Evolutionary conservation across 1,140 invertebrate species (phyloP), one percentile per base, ranked within the genome.

Genomic region (Leptopilina clavipes): DNA sequence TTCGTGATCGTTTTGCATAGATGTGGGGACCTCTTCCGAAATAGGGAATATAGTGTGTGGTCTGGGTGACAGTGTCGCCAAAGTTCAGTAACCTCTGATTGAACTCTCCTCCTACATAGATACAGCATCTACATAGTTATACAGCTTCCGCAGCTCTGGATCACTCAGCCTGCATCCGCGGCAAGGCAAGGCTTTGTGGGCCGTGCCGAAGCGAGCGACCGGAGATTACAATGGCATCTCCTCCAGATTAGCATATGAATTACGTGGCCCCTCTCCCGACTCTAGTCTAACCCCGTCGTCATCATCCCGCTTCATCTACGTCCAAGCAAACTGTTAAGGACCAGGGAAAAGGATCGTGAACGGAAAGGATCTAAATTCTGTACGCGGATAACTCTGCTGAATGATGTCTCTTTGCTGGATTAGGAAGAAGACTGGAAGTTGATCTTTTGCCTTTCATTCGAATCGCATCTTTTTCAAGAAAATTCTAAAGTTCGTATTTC

Each of bases 141-240:
- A 86, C 71, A 79, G 76, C 14, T 75, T 73, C 44, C 82, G 79
- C 43, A 71, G 83, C 84, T 85, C 81, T 77, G 84, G 87, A 88
- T 88, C 86, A 86, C 82, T 89, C 83, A 59, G 83, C 77, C 83
- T 84, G 86, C 87, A 87, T 87, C 84, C 84, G 83, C 87, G 83
- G 86, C 81, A 86, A 87, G 87, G 85, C 84, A 80, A 85, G 86
- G 87, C 87, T 90, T 89, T 89, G 88, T 87, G 85, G 86, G 84
- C 84, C 80, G 80, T 81, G 83, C 75, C 79, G 83, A 87, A 82
- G 84, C 84, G 79, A 81, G 86, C 85, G 87, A 88, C 89, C 88
- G 88, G 89, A 90, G 88, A 90, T 90, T 90, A 90, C 89, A 90
- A 90, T 90, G 89, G 87, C 87, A 90, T 90, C 88, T 89, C 85